Evolutionary conservation across 2,797 vertebrate species (phyloP), one percentile per base, ranked within the genome.

Genomic region (Enteromius anoplus): DNA sequence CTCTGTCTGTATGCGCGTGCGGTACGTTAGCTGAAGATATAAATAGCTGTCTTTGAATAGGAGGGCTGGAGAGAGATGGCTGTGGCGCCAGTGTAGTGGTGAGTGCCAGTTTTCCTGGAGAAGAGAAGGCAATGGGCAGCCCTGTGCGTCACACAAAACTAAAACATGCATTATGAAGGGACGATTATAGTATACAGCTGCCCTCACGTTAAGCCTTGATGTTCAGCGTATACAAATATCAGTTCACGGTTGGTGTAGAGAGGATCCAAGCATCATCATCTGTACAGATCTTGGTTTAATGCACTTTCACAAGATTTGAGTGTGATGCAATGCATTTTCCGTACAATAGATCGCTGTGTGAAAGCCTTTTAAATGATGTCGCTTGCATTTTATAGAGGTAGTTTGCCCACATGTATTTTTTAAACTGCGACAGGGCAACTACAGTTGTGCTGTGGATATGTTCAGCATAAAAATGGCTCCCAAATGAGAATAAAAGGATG

Each of bases 31-130:
- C 90, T 89, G 89, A 90, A 82, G 93, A 91, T 95, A 94, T 94
- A 94, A 95, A 95, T 94, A 95, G 92, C 90, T 78, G 89, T 86
- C 90, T 93, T 92, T 94, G 92, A 94, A 92, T 93, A 91, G 91
- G 92, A 93, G 92, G 91, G 91, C 91, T 92, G 92, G 90, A 89
- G 88, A 91, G 88, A 88, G 86, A 90, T 37, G 89, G 87, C 89
- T 91, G 87, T 91, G 92, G 92, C 89, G 91, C 92, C 93, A 92
- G 88, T 88, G 85, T 90, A 90, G 90, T 92, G 89, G 87, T 83
- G 89, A 92, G 89, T 91, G 92, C 91, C 89, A 92, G 86, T 87
- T 89, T 93, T 89, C 92, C 86, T 23, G 83, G 85, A 89, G 37
- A 84, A 71, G 69, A 64, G 79, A 81, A 68, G 45, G 77, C 70